phyloP scores from a whole-genome alignment of 2,113 vertebrate genomes.

The Scartelaos histophorus region DNA sequence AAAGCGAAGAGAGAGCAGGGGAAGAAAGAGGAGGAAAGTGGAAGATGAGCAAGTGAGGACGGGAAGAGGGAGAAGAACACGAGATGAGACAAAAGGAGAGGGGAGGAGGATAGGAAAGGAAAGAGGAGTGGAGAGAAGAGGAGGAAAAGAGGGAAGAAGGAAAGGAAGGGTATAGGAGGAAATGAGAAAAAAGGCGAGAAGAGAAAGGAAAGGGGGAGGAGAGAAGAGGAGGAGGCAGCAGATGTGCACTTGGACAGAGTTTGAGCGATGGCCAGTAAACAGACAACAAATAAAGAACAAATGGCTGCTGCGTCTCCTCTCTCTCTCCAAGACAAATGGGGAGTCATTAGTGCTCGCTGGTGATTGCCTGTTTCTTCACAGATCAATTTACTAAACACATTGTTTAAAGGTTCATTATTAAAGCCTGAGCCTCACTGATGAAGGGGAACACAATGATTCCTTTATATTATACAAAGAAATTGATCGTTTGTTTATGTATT shows the following conservation, averaged over 20 bases:
- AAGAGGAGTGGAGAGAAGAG: too few species aligned
- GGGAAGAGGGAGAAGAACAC: too few species aligned
- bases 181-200: too few species aligned
- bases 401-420: conserved; percentile 79
- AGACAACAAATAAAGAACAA: conserved; percentile 29
- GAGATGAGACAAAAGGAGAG: too few species aligned
- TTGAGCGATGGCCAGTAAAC: conserved; percentile 32
- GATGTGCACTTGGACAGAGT: conserved; percentile 38
- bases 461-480: conserved; percentile 43
- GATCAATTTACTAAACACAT: conserved; percentile 82
- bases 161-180: too few species aligned
- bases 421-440: conserved; percentile 68
- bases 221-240: conserved; percentile 12
- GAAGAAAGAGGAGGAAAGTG: too few species aligned
- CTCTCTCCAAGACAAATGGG: conserved; percentile 71
- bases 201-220: too few species aligned
- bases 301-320: conserved; percentile 49
- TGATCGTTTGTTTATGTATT: conserved; percentile 21
- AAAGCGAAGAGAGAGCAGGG: too few species aligned
- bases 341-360: conserved; percentile 76
- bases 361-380: conserved; percentile 73
- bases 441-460: conserved; percentile 28
- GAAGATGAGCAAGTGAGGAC: too few species aligned
- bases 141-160: too few species aligned
- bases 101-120: too few species aligned